Conservation (phyloP, 2,113 vertebrate genomes). For the Pitta sordida region DNA sequence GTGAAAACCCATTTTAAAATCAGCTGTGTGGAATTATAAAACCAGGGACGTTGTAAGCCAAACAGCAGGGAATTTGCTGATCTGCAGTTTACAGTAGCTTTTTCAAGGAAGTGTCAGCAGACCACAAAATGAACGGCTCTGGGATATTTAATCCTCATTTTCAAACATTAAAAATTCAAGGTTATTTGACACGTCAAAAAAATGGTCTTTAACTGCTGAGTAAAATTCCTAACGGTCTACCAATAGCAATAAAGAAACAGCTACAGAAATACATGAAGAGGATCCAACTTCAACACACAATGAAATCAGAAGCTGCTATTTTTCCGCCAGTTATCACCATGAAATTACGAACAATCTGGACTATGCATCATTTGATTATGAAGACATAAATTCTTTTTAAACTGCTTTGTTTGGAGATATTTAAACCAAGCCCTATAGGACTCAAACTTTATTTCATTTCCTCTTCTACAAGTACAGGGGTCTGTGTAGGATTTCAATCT, state of each 20-base stretch:
- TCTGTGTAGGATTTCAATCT: not conserved
- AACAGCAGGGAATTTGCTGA: conserved; percentile 51
- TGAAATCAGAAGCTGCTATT: not conserved
- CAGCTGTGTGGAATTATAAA: not conserved
- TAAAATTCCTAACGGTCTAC: not conserved
- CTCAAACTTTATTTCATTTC: not conserved
- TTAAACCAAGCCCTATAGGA: not conserved
- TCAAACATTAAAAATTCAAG: conserved; percentile 23
- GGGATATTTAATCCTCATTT: conserved; percentile 40
- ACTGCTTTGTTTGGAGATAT: not conserved
- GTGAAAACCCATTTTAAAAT: not conserved
- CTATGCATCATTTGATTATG: not conserved
- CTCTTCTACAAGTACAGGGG: not conserved
- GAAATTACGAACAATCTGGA: not conserved
- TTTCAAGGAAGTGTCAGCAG: not conserved
- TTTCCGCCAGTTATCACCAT: not conserved
- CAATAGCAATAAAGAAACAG: not conserved
- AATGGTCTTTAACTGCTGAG: not conserved
- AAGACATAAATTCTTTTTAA: not conserved
- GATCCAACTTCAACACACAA: not conserved
- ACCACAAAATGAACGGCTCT: not conserved
- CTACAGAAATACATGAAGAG: not conserved
- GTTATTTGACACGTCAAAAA: not conserved
- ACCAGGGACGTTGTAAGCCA: not conserved
- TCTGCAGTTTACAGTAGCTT: not conserved